Conservation (phyloP, 2,797 vertebrate genomes). For the Sphaeramia orbicularis region DNA sequence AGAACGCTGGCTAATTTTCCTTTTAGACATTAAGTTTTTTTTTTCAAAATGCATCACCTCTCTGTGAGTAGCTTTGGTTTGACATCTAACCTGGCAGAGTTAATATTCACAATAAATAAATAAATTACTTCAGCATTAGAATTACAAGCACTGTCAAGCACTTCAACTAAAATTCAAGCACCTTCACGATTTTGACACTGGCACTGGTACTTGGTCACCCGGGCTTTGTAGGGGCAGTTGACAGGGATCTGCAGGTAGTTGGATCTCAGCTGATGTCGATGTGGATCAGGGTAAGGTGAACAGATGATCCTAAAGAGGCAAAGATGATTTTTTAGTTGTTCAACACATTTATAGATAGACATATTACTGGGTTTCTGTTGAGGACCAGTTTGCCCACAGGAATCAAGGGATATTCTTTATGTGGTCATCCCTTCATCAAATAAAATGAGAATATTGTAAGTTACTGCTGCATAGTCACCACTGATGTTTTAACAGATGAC, state of each 20-base stretch:
- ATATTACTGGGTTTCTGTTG: slow-evolving; percentile 94
- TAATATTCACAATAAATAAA: too few species aligned
- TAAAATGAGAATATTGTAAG: not conserved
- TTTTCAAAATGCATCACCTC: too few species aligned
- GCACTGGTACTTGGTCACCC: slow-evolving; percentile 94
- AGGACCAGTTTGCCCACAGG: slow-evolving; percentile 95
- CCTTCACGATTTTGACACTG: too few species aligned
- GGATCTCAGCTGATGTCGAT: slow-evolving; percentile 93
- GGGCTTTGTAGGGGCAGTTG: slow-evolving; percentile 93
- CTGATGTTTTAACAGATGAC: too few species aligned
- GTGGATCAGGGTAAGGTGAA: slow-evolving; percentile 96
- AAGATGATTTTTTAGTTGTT: not conserved
- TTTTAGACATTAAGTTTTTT: too few species aligned
- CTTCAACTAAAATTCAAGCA: too few species aligned
- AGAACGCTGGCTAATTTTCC: too few species aligned
- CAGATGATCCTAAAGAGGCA: slow-evolving; percentile 88
- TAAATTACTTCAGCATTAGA: too few species aligned
- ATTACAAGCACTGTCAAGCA: too few species aligned
- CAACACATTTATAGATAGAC: too few species aligned
- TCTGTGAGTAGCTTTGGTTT: too few species aligned
- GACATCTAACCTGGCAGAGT: too few species aligned
- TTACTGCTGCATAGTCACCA: not conserved
- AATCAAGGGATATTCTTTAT: slow-evolving; percentile 92
- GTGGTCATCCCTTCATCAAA: slow-evolving; percentile 90
- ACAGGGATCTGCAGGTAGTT: slow-evolving; percentile 97